phyloP scores from a whole-genome alignment of 1,140 invertebrate genomes.

The Aphaenogaster rudis region DNA sequence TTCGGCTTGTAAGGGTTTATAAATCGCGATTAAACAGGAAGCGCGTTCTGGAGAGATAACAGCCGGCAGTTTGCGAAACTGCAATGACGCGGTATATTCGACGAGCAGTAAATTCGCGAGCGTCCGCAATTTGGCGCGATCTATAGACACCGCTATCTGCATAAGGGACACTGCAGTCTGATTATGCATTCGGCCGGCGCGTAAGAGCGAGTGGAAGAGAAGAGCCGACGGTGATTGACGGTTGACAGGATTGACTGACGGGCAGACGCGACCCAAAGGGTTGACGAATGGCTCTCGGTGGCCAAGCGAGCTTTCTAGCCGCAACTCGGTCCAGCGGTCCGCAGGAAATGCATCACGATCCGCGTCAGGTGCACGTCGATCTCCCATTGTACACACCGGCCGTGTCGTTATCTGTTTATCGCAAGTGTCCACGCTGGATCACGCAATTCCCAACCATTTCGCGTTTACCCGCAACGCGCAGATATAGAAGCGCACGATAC shows the following conservation, averaged over 20 bases:
- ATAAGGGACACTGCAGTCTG: constrained; percentile 63
- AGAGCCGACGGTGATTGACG: constrained; percentile 76
- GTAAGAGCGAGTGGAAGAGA: constrained; percentile 61
- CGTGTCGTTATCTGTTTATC: constrained; percentile 70
- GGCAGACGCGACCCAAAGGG: constrained; percentile 76
- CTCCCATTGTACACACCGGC: constrained; percentile 60
- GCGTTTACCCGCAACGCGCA: constrained; percentile 51
- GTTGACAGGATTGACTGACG: constrained; percentile 77
- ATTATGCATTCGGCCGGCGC: constrained; percentile 71
- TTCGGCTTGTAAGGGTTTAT: constrained; percentile 42
- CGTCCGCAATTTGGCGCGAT: constrained; percentile 62
- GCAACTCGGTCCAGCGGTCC: constrained; percentile 61
- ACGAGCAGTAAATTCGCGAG: constrained; percentile 62
- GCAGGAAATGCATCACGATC: constrained; percentile 72
- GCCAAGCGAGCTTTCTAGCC: constrained; percentile 60
- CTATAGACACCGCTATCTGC: constrained; percentile 63
- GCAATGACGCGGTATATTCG: constrained; percentile 57
- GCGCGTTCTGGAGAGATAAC: constrained; percentile 46
- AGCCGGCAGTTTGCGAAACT: constrained; percentile 58
- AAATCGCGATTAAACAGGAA: constrained; percentile 58
- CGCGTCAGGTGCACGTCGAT: constrained; percentile 75
- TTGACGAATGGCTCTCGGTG: constrained; percentile 75
- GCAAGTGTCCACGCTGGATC: constrained; percentile 64
- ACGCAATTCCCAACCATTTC: constrained; percentile 64
- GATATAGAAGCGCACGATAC: constrained; percentile 47